Percentiles rank a stretch among this genome's conserved stretches.
Evolutionary conservation across 2,113 vertebrate genomes (phyloP).

Genomic region (Anoura caudifer): DNA sequence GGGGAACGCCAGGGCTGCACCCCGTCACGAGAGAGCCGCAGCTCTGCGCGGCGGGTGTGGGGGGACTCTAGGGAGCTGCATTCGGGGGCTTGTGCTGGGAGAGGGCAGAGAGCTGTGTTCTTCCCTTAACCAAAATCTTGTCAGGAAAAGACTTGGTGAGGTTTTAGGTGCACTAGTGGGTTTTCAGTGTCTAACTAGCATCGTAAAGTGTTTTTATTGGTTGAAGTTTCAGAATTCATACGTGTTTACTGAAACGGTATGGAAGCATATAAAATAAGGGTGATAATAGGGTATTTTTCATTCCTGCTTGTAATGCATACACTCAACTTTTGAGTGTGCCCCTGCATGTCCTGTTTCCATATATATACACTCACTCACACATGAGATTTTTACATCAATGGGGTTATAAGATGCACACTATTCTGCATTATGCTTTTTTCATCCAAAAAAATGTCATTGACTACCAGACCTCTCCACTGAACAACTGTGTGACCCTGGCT

Average conservation of each 20-base stretch:
- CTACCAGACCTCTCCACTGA: background rate
- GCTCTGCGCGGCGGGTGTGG: no score
- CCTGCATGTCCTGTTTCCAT: background rate
- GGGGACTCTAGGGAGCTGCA: no score
- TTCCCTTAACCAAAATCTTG: background rate
- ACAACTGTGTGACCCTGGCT: no score
- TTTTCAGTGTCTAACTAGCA: background rate
- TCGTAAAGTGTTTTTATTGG: background rate
- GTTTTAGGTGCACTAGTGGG: background rate
- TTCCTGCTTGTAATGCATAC: background rate
- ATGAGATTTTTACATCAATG: accelerated
- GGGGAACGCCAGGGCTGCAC: no score
- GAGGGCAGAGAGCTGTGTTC: background rate
- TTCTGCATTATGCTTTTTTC: background rate
- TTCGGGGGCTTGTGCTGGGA: background rate
- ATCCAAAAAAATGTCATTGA: background rate
- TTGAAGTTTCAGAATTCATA: background rate
- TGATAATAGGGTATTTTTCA: background rate
- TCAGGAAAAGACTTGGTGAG: background rate
- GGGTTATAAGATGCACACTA: no score
- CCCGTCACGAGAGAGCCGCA: no score
- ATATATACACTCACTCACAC: no score
- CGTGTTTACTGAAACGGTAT: background rate
- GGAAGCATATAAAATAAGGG: background rate
- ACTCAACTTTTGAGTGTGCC: no score